Evolutionary conservation across 1,140 invertebrate species (phyloP).

Genomic region (Paralvinella palmiformis): DNA sequence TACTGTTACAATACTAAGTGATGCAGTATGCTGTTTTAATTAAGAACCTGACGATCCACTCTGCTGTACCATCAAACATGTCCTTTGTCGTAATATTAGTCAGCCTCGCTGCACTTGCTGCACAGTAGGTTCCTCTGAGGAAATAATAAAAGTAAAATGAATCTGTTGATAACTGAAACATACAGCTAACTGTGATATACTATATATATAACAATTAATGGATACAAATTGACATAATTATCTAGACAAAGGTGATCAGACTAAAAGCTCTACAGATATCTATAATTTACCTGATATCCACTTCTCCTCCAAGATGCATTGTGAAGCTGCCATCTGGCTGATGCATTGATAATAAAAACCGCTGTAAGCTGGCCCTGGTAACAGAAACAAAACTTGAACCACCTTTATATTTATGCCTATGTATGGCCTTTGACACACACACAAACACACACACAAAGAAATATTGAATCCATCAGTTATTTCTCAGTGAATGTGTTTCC

Average conservation of each 20-base stretch:
- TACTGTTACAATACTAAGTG: no score
- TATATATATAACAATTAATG: no score
- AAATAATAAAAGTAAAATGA: constrained; percentile 18
- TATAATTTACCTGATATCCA: constrained; percentile 63
- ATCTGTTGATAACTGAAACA: no score
- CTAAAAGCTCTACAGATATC: background rate
- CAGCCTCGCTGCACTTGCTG: constrained; percentile 77
- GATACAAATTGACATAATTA: no score
- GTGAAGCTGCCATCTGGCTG: constrained; percentile 82
- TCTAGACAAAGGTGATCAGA: no score
- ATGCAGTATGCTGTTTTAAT: no score
- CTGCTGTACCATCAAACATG: constrained; percentile 76
- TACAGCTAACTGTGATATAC: no score
- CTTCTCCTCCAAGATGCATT: constrained; percentile 89
- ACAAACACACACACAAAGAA: background rate
- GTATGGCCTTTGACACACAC: background rate
- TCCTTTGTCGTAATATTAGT: constrained; percentile 73
- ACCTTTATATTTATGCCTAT: background rate
- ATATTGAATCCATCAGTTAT: no score
- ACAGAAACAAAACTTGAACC: background rate
- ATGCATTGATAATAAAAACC: constrained; percentile 72
- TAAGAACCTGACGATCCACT: constrained; percentile 84
- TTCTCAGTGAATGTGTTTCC: background rate
- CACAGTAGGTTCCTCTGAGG: constrained; percentile 85
- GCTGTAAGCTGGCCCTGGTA: constrained; percentile 60